Conservation (phyloP, 2,797 vertebrate species). For the Acridotheres tristis region DNA sequence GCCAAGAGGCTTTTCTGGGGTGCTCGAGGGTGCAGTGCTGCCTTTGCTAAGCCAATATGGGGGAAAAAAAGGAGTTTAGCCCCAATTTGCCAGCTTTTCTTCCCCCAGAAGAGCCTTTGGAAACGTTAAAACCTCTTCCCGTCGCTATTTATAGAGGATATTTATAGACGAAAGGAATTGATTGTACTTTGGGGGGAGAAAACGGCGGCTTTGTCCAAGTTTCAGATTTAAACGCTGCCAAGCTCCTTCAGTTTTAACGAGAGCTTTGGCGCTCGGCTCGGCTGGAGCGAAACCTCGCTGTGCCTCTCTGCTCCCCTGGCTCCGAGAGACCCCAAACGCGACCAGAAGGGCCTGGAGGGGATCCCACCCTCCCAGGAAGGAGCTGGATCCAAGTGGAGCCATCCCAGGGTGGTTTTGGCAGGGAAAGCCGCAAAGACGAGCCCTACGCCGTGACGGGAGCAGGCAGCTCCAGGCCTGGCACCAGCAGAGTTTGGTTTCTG, state of each 20-base stretch:
- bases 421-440: neutral
- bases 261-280: neutral
- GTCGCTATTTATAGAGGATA: neutral
- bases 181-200: neutral
- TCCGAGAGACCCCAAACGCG: neutral
- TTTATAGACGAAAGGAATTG: neutral
- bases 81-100: neutral
- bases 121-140: neutral
- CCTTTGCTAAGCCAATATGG: rapidly evolving
- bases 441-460: neutral
- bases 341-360: neutral
- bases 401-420: neutral
- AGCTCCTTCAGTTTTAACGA: neutral
- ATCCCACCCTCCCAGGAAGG: neutral
- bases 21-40: rapidly evolving
- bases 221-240: neutral
- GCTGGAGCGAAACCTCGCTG: neutral
- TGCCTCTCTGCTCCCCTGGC: neutral
- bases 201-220: neutral
- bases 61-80: rapidly evolving
- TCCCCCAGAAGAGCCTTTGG: neutral
- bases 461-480: neutral
- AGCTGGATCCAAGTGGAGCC: neutral
- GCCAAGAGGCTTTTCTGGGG: rapidly evolving
- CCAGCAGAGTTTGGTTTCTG: neutral